phyloP scores from a whole-genome alignment of 2,113 vertebrate species.

The Cercocebus atys region DNA sequence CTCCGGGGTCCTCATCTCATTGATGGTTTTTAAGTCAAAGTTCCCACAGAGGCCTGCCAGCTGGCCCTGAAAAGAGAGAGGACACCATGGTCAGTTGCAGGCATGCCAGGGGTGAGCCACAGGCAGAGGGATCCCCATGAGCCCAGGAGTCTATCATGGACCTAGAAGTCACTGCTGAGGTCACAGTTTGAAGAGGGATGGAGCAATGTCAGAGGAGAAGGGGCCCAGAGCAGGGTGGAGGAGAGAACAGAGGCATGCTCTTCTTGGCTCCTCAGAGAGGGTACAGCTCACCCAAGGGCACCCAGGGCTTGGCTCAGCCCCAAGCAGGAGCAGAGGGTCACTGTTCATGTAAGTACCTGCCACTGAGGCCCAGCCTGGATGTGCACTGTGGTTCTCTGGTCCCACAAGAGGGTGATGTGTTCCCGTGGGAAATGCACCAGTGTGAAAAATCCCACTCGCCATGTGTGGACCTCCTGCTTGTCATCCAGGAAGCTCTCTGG shows the following conservation, averaged over 20 bases:
- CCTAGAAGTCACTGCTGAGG: not conserved
- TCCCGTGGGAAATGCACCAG: constrained; percentile 91
- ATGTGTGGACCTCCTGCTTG: constrained; percentile 88
- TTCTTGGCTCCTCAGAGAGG: not conserved
- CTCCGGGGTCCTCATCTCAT: constrained; percentile 96
- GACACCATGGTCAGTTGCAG: not conserved
- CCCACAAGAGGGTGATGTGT: constrained; percentile 94
- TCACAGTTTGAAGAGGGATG: not conserved
- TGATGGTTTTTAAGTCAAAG: constrained; percentile 96
- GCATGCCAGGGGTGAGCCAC: not conserved
- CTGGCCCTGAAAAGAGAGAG: constrained; percentile 85
- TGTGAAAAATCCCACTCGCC: constrained; percentile 94
- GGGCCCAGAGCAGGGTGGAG: not conserved
- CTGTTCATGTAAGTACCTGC: constrained; percentile 86
- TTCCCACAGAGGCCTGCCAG: constrained; percentile 95
- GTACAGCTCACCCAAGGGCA: not conserved
- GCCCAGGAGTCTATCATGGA: not conserved
- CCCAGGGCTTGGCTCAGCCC: not conserved
- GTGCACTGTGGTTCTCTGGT: constrained; percentile 95
- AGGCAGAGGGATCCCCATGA: not conserved
- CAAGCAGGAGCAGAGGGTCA: not conserved
- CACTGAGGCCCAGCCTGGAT: constrained; percentile 94
- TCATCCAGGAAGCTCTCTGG: constrained; percentile 89
- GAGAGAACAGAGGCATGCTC: not conserved
- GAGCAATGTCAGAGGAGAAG: not conserved